phyloP scores from a whole-genome alignment of 2,888 invertebrate genomes.

The Morinoia aosen region DNA sequence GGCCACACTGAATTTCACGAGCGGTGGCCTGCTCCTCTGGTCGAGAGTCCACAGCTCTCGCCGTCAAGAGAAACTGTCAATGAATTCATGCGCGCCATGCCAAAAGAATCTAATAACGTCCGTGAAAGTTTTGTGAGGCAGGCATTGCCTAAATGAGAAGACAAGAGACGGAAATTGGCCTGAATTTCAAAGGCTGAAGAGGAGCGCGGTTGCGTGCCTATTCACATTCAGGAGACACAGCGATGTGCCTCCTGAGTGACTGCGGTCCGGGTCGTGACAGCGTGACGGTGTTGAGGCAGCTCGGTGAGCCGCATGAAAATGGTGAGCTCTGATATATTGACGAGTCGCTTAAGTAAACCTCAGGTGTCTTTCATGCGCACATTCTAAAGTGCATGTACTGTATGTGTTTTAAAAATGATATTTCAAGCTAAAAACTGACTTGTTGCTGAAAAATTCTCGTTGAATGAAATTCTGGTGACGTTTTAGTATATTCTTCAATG shows the following conservation, averaged over 20 bases:
- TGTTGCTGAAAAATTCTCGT: too few species aligned
- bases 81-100: not conserved
- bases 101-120: slow-evolving; percentile 12
- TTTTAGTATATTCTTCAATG: too few species aligned
- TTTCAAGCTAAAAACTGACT: too few species aligned
- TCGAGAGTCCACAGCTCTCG: not conserved
- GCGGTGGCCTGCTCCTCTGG: not conserved
- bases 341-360: too few species aligned
- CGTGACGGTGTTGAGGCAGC: not conserved
- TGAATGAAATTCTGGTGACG: too few species aligned
- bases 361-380: too few species aligned
- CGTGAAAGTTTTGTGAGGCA: not conserved
- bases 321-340: not conserved
- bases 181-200: slow-evolving; percentile 15
- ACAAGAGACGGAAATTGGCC: slow-evolving; percentile 16
- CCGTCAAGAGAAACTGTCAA: not conserved
- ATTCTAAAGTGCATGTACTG: too few species aligned
- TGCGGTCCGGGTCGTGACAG: not conserved
- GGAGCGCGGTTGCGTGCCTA: not conserved
- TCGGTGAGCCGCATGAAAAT: not conserved
- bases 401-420: too few species aligned
- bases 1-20: not conserved
- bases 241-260: not conserved
- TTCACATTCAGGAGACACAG: not conserved
- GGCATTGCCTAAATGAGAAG: not conserved